A percentile compares a stretch with the other conserved stretches of the same genome.
Conservation (phyloP, 2,797 vertebrate species). For the Liasis olivaceus region DNA sequence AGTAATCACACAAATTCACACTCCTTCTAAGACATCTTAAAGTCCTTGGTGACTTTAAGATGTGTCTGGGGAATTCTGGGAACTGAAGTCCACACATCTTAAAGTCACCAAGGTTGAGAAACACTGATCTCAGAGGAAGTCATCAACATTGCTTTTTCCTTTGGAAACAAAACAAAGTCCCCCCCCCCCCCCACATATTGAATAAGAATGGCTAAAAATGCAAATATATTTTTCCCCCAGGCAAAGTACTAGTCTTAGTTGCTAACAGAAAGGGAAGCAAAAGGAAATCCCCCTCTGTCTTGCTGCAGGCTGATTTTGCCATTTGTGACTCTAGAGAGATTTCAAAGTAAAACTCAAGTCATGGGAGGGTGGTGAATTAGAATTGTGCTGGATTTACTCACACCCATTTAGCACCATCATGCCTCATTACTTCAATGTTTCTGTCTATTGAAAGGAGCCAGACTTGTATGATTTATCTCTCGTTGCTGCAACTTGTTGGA, state of each 20-base stretch:
- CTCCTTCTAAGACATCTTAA: neutral
- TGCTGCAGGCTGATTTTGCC: neutral
- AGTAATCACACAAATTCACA: neutral
- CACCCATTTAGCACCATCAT: slow-evolving; percentile 37
- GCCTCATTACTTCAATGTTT: slow-evolving; percentile 54
- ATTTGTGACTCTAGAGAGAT: neutral
- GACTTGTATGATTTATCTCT: slow-evolving; percentile 59
- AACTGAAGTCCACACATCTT: too few relatives aligned
- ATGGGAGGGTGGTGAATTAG: neutral
- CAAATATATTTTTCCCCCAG: neutral
- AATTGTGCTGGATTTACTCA: slow-evolving; percentile 44
- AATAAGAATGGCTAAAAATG: neutral
- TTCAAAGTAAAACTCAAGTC: slow-evolving; percentile 18
- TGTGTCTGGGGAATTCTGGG: too few relatives aligned
- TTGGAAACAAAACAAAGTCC: neutral
- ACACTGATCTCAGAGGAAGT: neutral
- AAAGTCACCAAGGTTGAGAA: too few relatives aligned
- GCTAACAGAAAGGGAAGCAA: slow-evolving; percentile 26
- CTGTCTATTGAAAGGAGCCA: slow-evolving; percentile 46
- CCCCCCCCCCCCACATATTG: neutral
- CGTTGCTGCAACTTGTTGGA: slow-evolving; percentile 56
- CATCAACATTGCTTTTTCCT: neutral
- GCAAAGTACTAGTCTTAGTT: neutral
- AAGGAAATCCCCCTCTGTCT: slow-evolving; percentile 27
- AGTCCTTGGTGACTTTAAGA: too few relatives aligned